A percentile compares a stretch with the other conserved stretches of the same genome.
Evolutionary conservation across 2,888 invertebrate genomes (phyloP).

Genomic region (Rhingia rostrata): DNA sequence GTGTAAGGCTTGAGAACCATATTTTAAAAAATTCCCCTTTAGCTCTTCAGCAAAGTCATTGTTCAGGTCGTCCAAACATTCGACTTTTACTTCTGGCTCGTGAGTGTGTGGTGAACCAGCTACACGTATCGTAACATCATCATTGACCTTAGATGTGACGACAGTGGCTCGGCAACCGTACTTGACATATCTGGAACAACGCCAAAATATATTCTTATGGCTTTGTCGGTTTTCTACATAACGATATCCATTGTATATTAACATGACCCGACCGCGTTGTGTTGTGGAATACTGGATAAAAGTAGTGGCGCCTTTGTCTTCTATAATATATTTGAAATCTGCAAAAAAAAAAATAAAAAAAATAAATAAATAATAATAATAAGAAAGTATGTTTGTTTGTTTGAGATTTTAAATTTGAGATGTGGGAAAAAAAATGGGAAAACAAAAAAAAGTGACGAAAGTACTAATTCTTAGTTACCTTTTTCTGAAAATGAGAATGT

Average conservation of each 20-base stretch:
- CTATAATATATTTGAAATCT: slow-evolving; percentile 79
- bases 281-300: slow-evolving; percentile 82
- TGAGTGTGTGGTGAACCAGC: slow-evolving; percentile 82
- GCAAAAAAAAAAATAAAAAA: slow-evolving; percentile 58
- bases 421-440: neutral
- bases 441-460: neutral
- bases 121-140: slow-evolving; percentile 79
- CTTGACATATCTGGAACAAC: slow-evolving; percentile 82
- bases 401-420: neutral
- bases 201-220: slow-evolving; percentile 82
- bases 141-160: slow-evolving; percentile 81
- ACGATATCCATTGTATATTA: slow-evolving; percentile 82
- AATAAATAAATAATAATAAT: slow-evolving; percentile 9
- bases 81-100: slow-evolving; percentile 80
- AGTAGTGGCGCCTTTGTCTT: slow-evolving; percentile 79
- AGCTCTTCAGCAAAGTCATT: slow-evolving; percentile 79
- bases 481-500: neutral
- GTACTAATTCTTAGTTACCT: neutral
- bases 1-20: slow-evolving; percentile 74
- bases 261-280: slow-evolving; percentile 82
- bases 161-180: slow-evolving; percentile 82
- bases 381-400: neutral
- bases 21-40: slow-evolving; percentile 76
- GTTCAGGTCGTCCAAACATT: slow-evolving; percentile 78
- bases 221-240: slow-evolving; percentile 83